Base-by-base conservation (phyloP, 2,888 invertebrate species). In the Timandra comae region DNA sequence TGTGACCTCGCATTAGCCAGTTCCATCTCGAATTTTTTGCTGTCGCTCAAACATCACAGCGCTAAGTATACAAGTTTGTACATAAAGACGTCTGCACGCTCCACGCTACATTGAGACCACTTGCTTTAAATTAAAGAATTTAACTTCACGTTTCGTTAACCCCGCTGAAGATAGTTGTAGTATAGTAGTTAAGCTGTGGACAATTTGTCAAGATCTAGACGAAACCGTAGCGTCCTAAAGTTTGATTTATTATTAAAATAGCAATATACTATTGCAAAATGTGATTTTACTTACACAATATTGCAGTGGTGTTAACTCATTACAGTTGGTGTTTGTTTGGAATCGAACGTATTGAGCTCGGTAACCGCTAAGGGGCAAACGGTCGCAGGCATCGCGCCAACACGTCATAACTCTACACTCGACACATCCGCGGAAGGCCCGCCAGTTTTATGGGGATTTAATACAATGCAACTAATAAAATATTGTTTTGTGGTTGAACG, bases 1-100 rank as follows among this genome's bases (percentile, higher is more conserved):
- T 81, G 68, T 54, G 76, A 75, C 71, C 71, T 59, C 53, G 52
- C 65, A 75, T 71, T 71, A 78, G 64, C 65, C 61, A 52, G 52
- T 58, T 66, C 64, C 65, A 72, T 65, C 61, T 58, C 39, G 43
- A 62, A 46, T 62, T 66, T 16, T 68, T 65, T 56, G 53, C 53
- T 63, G 54, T 63, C 55, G 58, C 58, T 33, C 41, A 50, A 54
- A 52, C 51, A 59, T 59, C 49, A 56, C 52, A 48, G 45, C 46
- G 46, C 51, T 56, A 56, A 67, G 60, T 61, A 60, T 48, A 56
- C 49, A 64, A 68, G 60, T 68, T 67, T 49, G 42, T 56, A 53
- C 58, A 63, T 67, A 64, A 63, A 67, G 62, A 60, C 62, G 60
- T 67, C 60, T 63, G 58, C 49, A 53, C 31, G 33, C 33, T 35